Evolutionary conservation across 2,797 vertebrate species (phyloP).

Genomic region (Orestias chungarensis): DNA sequence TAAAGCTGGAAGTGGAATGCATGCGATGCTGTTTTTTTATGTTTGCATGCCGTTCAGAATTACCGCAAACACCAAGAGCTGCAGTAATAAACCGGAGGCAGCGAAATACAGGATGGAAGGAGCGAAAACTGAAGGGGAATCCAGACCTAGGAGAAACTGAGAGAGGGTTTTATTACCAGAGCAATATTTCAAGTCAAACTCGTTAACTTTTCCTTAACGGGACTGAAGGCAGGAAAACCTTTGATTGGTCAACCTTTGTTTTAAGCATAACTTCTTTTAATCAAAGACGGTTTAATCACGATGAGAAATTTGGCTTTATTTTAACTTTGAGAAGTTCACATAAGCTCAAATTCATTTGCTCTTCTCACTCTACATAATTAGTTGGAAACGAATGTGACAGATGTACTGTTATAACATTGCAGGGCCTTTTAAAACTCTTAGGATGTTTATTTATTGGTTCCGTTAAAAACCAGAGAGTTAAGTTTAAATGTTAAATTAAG

Average conservation of each 20-base stretch:
- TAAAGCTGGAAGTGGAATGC: constrained; percentile 45
- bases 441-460: too few relatives aligned
- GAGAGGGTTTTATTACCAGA: neutral
- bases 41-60: constrained; percentile 32
- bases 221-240: neutral
- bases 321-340: neutral
- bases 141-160: neutral
- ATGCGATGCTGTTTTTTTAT: constrained; percentile 23
- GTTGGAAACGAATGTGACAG: too few relatives aligned
- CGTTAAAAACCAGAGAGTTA: neutral
- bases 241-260: neutral
- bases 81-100: constrained; percentile 3
- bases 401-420: too few relatives aligned
- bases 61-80: constrained; percentile 24
- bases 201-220: neutral
- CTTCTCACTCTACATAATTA: too few relatives aligned
- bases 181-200: neutral
- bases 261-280: neutral
- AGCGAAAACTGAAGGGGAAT: neutral
- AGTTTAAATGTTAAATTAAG: neutral
- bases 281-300: neutral
- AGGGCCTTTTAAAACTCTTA: too few relatives aligned
- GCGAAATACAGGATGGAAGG: neutral
- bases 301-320: neutral
- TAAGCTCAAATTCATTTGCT: neutral